Evolutionary conservation across 2,113 vertebrate species (phyloP).

Genomic region (Hypanus sabinus): DNA sequence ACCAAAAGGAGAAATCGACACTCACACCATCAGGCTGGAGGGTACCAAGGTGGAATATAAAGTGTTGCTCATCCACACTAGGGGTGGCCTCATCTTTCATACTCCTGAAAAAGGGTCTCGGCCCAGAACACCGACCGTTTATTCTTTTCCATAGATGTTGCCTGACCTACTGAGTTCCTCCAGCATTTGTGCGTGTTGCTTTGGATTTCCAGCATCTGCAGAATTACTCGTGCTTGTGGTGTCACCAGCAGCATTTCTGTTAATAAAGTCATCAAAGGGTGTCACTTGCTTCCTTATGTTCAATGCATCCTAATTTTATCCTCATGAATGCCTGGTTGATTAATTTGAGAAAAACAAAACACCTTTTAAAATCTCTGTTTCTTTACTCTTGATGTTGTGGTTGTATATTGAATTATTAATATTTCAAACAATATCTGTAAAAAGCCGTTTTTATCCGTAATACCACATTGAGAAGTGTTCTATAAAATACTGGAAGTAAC

Average conservation of each 20-base stretch:
- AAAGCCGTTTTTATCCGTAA: background rate
- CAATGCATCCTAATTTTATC: background rate
- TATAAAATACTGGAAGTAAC: background rate
- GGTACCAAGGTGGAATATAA: too few relatives aligned
- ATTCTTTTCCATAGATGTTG: too few relatives aligned
- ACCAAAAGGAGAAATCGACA: too few relatives aligned
- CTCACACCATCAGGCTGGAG: too few relatives aligned
- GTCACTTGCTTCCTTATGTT: background rate
- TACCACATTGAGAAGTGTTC: background rate
- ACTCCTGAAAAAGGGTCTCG: too few relatives aligned
- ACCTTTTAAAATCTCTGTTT: background rate
- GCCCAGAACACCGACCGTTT: too few relatives aligned
- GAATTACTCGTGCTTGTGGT: background rate
- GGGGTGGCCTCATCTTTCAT: too few relatives aligned
- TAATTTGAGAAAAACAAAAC: background rate
- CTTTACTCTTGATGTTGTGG: background rate
- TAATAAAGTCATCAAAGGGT: background rate
- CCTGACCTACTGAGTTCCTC: too few relatives aligned
- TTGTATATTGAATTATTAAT: background rate
- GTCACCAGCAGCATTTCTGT: background rate
- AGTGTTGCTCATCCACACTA: too few relatives aligned
- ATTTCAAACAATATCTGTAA: background rate
- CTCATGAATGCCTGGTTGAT: background rate
- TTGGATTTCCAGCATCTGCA: too few relatives aligned
- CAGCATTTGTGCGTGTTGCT: too few relatives aligned